Percentiles rank a stretch among this genome's conserved stretches.
Conservation (phyloP, 2,797 vertebrate genomes). For the Phrynocephalus guinanensis region DNA sequence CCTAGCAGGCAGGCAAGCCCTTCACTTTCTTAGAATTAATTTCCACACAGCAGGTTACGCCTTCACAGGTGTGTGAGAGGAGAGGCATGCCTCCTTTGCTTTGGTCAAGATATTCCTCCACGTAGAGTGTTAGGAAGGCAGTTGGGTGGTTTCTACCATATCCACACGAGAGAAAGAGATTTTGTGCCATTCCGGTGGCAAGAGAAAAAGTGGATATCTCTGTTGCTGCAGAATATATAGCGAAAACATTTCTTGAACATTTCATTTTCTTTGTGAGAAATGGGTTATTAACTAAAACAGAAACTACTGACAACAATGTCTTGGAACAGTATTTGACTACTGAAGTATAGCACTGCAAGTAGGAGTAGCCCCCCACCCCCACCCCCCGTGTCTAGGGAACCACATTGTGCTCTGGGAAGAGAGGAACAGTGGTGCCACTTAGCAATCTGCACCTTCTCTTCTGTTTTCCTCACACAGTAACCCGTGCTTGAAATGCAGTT, state of each 20-base stretch:
- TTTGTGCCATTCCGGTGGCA: neutral
- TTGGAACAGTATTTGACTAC: conserved; percentile 69
- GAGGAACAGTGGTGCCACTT: conserved; percentile 48
- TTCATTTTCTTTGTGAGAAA: conserved; percentile 45
- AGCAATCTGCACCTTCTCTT: conserved; percentile 23
- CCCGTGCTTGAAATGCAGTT: conserved; percentile 61
- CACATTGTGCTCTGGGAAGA: conserved; percentile 21
- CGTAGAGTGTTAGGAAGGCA: conserved; percentile 33
- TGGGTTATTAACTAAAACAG: conserved; percentile 60
- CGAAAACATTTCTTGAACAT: conserved; percentile 67
- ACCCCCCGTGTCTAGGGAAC: conserved; percentile 26
- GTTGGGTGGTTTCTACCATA: neutral
- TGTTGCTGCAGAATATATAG: conserved; percentile 61
- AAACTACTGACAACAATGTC: conserved; percentile 62
- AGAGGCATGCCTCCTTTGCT: neutral
- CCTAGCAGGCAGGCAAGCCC: conserved; percentile 18
- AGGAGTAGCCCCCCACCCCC: conserved; percentile 52
- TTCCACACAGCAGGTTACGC: neutral
- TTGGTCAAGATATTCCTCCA: neutral
- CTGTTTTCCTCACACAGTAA: conserved; percentile 55
- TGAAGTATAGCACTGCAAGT: conserved; percentile 42
- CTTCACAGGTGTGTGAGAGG: fast-evolving
- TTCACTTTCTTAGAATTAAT: conserved; percentile 5
- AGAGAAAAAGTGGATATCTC: conserved; percentile 39
- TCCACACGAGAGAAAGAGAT: no score